Evolutionary conservation across 2,888 invertebrate genomes (phyloP).

Genomic region (Oeneis ivallda): DNA sequence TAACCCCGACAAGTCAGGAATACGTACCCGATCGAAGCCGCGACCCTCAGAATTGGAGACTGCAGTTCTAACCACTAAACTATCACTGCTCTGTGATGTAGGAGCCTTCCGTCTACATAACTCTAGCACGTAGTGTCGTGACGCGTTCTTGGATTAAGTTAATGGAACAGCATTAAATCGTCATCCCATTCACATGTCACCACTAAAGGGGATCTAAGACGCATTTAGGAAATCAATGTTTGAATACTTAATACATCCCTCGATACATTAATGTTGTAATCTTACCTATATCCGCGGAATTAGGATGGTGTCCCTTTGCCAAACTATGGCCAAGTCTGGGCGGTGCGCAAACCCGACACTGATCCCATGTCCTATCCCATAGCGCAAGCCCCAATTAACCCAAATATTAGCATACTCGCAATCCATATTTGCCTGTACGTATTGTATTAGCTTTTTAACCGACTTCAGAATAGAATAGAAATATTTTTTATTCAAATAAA

Average conservation of each 20-base stretch:
- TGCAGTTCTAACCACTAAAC: too few species aligned
- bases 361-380: neutral
- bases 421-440: too few species aligned
- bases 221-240: slow-evolving; percentile 10
- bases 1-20: too few species aligned
- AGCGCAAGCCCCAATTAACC: too few species aligned
- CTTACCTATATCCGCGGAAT: slow-evolving; percentile 1
- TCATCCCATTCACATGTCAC: neutral
- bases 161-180: slow-evolving; percentile 6
- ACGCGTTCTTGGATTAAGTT: slow-evolving; percentile 5
- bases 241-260: neutral
- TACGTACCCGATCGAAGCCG: too few species aligned
- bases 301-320: neutral
- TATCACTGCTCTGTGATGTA: neutral
- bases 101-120: neutral
- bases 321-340: neutral
- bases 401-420: too few species aligned
- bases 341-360: neutral
- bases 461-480: too few species aligned
- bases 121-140: neutral
- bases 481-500: too few species aligned
- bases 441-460: too few species aligned
- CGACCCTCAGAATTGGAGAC: too few species aligned
- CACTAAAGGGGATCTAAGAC: slow-evolving; percentile 5
- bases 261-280: slow-evolving; percentile 1